Evolutionary conservation across 2,888 invertebrate species (phyloP).

Genomic region (Orthosia gothica): DNA sequence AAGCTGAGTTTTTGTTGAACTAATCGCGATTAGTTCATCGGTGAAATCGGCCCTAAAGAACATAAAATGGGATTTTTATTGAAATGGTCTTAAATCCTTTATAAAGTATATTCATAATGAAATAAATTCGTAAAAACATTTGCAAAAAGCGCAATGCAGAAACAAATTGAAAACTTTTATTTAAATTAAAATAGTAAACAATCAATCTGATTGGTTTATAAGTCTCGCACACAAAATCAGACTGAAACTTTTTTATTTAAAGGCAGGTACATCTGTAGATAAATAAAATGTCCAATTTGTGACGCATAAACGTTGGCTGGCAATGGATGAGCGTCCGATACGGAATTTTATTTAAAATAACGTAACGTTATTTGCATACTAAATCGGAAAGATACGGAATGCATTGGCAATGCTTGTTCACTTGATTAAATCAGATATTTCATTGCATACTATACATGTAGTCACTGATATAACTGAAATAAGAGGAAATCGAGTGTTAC

Average conservation of each 20-base stretch:
- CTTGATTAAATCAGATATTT: slow-evolving; percentile 44
- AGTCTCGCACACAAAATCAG: slow-evolving; percentile 48
- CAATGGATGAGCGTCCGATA: slow-evolving; percentile 29
- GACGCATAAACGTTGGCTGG: slow-evolving; percentile 35
- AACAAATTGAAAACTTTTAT: slow-evolving; percentile 39
- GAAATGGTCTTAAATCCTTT: neutral
- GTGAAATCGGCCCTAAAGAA: no score
- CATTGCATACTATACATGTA: neutral
- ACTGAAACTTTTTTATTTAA: slow-evolving; percentile 42
- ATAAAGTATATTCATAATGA: neutral
- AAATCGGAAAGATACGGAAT: slow-evolving; percentile 46
- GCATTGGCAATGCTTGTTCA: slow-evolving; percentile 34
- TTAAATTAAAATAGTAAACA: slow-evolving; percentile 59
- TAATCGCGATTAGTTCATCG: no score
- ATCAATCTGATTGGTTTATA: slow-evolving; percentile 55
- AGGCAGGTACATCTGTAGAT: slow-evolving; percentile 35
- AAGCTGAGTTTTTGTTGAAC: no score
- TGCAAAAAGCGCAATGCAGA: slow-evolving; percentile 16
- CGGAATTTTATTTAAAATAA: slow-evolving; percentile 53
- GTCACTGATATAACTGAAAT: slow-evolving; percentile 5
- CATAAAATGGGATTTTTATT: neutral
- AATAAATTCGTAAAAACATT: neutral
- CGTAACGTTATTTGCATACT: slow-evolving; percentile 48
- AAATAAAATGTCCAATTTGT: slow-evolving; percentile 63
- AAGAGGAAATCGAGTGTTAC: slow-evolving; percentile 1